Base-by-base conservation (phyloP, 2,888 invertebrate genomes). In the Tanypteryx hageni region DNA sequence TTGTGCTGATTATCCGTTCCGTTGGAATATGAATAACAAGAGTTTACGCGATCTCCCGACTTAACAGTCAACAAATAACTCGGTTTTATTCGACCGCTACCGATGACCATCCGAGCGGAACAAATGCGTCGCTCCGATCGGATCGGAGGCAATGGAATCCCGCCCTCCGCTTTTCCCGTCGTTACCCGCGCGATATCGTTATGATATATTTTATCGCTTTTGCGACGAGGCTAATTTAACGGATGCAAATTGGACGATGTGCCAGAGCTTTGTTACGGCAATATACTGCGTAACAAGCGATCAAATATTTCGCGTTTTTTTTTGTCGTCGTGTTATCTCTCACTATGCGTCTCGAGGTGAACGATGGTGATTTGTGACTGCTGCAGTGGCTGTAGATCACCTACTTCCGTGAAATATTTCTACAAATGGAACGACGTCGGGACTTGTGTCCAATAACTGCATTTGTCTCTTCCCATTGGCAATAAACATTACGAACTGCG, bases 31-130 rank as follows among this genome's bases (percentile, higher is more conserved):
- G 76, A 76, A 76, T 76, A 76, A 76, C 22, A 76, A 27, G 76
- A 27, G 22, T 76, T 76, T 76, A 76, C 22, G 22, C 27, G 76
- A 76, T 27, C 7, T 76, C 27, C 76, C 27, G 76, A 76, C 76
- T 76, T 76, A 76, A 10, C 76, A 22, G 76, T 76, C 76, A n/a
- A 27, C 76, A 76, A 76, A 76, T 76, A 76, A 76, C 76, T 13
- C 22, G 27, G 76, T 76, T 76, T 27, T 27, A 76, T 76, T 76
- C 27, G 22, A 27, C 76, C 76, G 76, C 76, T 76, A 76, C 76
- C 76, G 76, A 76, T 76, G 76, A 27, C 76, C 76, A 76, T 27
- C 76, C 22, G 22, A 27, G 76, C 76, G 76, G 76, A 76, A 76
- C 76, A 27, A 76, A 27, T 27, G 27, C 76, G 76, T 27, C 76